Base-by-base conservation (phyloP, 2,113 vertebrate species). In the Oncorhynchus tshawytscha region DNA sequence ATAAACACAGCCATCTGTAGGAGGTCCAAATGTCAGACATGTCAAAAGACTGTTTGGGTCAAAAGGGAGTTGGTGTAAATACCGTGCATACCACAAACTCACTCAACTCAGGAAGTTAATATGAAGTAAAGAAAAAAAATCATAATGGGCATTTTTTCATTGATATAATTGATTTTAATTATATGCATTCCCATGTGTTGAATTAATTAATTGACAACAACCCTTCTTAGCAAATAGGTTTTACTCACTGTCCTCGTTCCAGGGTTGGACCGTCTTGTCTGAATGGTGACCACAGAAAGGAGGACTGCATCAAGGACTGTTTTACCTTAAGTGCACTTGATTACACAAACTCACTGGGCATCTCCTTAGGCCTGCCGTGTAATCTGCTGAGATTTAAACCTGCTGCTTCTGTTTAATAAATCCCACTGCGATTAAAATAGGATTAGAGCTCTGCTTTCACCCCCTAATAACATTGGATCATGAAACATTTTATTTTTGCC, bases 351-450 rank as follows among this genome's bases (percentile, higher is more conserved):
- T 57, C 59, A 16, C 67, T 8, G 24, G 64, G 73, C 82, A 76
- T 84, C 90, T 90, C 90, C 88, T 88, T 87, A 82, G 86, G 78
- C 73, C 84, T 84, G 88, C 83, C 84, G 78, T 87, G 80, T 92
- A 93, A 92, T 91, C 92, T 92, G 89, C 88, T 84, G 87, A 92
- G 92, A 93, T 91, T 92, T 91, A 91, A 88, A 93, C 92, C 90
- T 92, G 92, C 92, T 92, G 90, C 87, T 92, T 85, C 87, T 89
- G 89, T 91, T 92, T 91, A 92, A 90, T 91, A 91, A 91, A 91
- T 90, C 89, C 76, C 83, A 88, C 86, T 75, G 86, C 82, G 87
- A 91, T 93, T 92, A 91, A 89, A 93, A 92, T 88, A 90, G 90
- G 90, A 90, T 92, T 90, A 90, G 80, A 87, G 88, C 84, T 86